Percentiles rank a stretch among this genome's conserved stretches.
Evolutionary conservation across 2,797 vertebrate species (phyloP).

Genomic region (Ctenochaetus hawaiiensis): DNA sequence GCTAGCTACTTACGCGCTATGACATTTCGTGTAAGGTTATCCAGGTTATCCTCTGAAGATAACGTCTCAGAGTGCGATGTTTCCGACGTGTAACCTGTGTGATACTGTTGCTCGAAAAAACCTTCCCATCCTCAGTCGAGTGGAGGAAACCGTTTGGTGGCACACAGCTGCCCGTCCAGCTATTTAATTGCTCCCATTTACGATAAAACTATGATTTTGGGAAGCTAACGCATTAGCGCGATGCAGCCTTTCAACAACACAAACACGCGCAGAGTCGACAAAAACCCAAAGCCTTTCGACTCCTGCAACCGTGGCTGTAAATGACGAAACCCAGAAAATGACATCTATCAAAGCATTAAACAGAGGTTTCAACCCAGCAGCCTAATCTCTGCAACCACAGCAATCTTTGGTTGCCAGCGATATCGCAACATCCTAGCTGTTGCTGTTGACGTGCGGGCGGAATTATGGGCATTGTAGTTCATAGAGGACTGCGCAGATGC

Average conservation of each 20-base stretch:
- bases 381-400: slow-evolving; percentile 78
- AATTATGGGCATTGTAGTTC: slow-evolving; percentile 76
- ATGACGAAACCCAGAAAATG: slow-evolving; percentile 26
- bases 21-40: slow-evolving; percentile 86
- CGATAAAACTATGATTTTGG: slow-evolving; percentile 54
- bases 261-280: slow-evolving; percentile 44
- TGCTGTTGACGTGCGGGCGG: slow-evolving; percentile 68
- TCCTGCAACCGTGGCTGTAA: neutral
- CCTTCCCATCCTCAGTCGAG: slow-evolving; percentile 75
- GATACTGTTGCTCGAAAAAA: slow-evolving; percentile 33
- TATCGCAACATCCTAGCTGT: slow-evolving; percentile 83
- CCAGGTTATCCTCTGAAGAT: slow-evolving; percentile 82
- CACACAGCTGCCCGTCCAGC: slow-evolving; percentile 57
- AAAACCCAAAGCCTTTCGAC: slow-evolving; percentile 20
- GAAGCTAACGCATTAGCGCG: slow-evolving; percentile 69
- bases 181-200: slow-evolving; percentile 64
- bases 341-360: slow-evolving; percentile 55
- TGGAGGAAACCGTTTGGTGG: slow-evolving; percentile 30
- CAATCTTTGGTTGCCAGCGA: slow-evolving; percentile 76
- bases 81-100: slow-evolving; percentile 58
- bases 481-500: slow-evolving; percentile 11
- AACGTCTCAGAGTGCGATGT: slow-evolving; percentile 58
- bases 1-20: slow-evolving; percentile 81
- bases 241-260: slow-evolving; percentile 46
- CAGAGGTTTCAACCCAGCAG: slow-evolving; percentile 55